Conservation (phyloP, 2,888 invertebrate species). For the Noctua janthina region DNA sequence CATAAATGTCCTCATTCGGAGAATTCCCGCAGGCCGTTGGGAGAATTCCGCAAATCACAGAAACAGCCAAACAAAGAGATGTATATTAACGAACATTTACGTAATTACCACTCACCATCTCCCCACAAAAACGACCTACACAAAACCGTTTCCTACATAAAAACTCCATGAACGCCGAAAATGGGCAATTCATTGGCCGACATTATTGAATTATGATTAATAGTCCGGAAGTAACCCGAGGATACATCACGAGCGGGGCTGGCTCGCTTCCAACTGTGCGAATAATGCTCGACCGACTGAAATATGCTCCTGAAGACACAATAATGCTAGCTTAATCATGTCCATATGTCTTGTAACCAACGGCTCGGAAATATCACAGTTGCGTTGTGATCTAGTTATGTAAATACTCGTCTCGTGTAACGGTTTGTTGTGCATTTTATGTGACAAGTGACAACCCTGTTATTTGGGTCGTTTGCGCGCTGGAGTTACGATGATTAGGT, state of each 20-base stretch:
- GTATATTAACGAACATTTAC: conserved; percentile 33
- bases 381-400: conserved; percentile 64
- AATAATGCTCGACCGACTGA: conserved; percentile 66
- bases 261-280: conserved; percentile 67
- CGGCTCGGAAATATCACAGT: conserved; percentile 72
- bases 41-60: not conserved
- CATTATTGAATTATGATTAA: conserved; percentile 82
- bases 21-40: not conserved
- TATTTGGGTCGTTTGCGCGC: conserved; percentile 44
- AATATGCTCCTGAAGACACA: conserved; percentile 76
- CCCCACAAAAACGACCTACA: conserved; percentile 43
- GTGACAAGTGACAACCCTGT: conserved; percentile 48
- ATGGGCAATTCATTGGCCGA: conserved; percentile 70
- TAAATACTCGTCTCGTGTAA: conserved; percentile 52
- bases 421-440: conserved; percentile 58
- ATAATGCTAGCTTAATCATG: conserved; percentile 77
- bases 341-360: conserved; percentile 72
- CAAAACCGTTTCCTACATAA: conserved; percentile 50
- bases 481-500: conserved; percentile 57
- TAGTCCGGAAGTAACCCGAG: conserved; percentile 73
- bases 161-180: conserved; percentile 64
- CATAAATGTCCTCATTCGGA: conserved; percentile 1
- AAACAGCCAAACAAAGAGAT: conserved; percentile 6
- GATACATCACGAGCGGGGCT: conserved; percentile 69
- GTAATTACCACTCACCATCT: conserved; percentile 49